Percentiles rank a stretch among this genome's conserved stretches.
These are phyloP conservation scores for Xestia c-nigrum DNA, from an alignment of 2,888 invertebrate genomes.

Conservation along the genomic window DNA sequence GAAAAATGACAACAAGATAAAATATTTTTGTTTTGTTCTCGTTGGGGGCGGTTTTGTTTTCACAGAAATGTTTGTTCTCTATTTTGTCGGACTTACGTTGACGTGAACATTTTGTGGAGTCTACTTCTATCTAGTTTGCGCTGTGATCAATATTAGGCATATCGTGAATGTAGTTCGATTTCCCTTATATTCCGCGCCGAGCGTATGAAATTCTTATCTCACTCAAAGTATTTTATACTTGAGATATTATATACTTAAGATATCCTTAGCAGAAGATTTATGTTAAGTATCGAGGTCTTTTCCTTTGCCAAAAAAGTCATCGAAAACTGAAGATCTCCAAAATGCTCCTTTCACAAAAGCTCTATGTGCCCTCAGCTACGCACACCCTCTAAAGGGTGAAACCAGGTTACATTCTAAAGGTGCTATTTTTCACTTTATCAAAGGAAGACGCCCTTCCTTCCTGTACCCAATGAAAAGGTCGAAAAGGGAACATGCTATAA, in stretches of 20 bases:
- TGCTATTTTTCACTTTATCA: conserved; percentile 89
- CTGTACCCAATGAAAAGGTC: conserved; percentile 83
- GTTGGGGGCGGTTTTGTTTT: conserved; percentile 9
- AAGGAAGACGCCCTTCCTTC: conserved; percentile 86
- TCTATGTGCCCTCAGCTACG: conserved; percentile 71
- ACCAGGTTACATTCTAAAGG: conserved; percentile 81
- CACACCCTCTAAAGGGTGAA: conserved; percentile 74
- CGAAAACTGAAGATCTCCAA: conserved; percentile 68
- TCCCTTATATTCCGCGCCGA: background rate
- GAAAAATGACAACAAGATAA: conserved; percentile 46
- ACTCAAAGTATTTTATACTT: conserved; percentile 3
- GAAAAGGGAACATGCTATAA: conserved; percentile 83
- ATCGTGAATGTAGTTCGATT: background rate
- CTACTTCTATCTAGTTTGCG: conserved; percentile 20
- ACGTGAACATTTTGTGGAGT: background rate
- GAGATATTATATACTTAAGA: background rate
- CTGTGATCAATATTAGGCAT: background rate
- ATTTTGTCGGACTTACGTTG: background rate
- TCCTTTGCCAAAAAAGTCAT: conserved; percentile 44
- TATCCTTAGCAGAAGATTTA: conserved; percentile 7
- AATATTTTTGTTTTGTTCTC: conserved; percentile 32
- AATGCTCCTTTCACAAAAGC: conserved; percentile 73
- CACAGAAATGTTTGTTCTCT: conserved; percentile 6
- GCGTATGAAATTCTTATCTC: conserved; percentile 2
- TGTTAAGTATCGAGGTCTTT: conserved; percentile 13